phyloP scores from a whole-genome alignment of 1,140 invertebrate species.

The Drosophila cardini region DNA sequence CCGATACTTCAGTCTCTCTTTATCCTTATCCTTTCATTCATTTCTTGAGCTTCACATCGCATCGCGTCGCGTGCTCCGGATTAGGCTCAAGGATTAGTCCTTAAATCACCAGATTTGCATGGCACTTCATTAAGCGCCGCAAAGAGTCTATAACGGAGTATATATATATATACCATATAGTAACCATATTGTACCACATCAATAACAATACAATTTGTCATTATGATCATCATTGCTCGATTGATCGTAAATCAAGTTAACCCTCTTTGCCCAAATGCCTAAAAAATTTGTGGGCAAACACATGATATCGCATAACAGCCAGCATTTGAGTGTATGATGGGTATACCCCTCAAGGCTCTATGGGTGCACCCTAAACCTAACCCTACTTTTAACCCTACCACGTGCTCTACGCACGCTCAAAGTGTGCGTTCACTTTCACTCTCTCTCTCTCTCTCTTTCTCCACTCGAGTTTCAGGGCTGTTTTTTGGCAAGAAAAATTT shows the following conservation, averaged over 20 bases:
- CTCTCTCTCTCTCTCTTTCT: conserved; percentile 40
- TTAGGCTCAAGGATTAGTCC: conserved; percentile 31
- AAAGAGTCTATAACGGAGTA: background rate
- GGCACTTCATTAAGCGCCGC: conserved; percentile 40
- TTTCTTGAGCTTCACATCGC: background rate
- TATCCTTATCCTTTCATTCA: conserved; percentile 35
- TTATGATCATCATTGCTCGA: conserved; percentile 55
- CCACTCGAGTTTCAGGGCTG: conserved; percentile 29
- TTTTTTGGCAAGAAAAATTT: conserved; percentile 45
- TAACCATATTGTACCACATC: conserved; percentile 5
- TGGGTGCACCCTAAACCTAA: conserved; percentile 18
- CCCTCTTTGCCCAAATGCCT: conserved; percentile 57
- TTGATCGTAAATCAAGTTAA: conserved; percentile 62
- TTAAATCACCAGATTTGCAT: conserved; percentile 36
- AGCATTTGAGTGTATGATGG: background rate
- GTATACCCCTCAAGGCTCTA: background rate
- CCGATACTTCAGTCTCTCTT: background rate
- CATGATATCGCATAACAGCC: conserved; percentile 34
- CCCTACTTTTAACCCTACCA: conserved; percentile 22
- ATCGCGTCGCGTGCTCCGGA: conserved; percentile 5
- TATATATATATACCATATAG: background rate
- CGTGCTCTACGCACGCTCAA: conserved; percentile 43
- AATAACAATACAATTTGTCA: conserved; percentile 54
- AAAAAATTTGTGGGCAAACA: conserved; percentile 75
- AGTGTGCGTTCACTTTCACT: conserved; percentile 46